A percentile compares a stretch with the other conserved stretches of the same genome.
Evolutionary conservation across 2,113 vertebrate species (phyloP).

Genomic region (Orycteropus afer): DNA sequence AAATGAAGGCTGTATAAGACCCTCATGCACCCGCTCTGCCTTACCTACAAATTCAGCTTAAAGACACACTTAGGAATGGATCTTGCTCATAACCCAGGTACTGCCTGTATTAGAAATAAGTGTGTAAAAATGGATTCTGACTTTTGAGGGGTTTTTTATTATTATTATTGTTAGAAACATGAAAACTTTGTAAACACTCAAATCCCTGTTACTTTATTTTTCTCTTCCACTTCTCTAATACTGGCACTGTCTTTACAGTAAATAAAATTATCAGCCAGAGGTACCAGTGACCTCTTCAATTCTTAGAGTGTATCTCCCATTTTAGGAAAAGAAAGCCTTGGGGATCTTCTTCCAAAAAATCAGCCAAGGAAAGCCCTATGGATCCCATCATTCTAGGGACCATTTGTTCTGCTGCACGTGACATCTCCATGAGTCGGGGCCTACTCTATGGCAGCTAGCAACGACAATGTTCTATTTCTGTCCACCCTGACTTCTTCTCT

Average conservation of each 20-base stretch:
- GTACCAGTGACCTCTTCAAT: neutral
- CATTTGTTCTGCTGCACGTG: no score
- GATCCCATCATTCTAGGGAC: no score
- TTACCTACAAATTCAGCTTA: neutral
- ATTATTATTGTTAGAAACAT: neutral
- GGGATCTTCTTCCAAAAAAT: no score
- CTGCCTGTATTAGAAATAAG: neutral
- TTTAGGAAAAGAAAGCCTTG: no score
- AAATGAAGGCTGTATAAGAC: no score
- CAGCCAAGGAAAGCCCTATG: no score
- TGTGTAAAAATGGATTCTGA: neutral
- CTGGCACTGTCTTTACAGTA: neutral
- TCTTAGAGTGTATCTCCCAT: fast-evolving
- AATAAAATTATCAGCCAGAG: neutral
- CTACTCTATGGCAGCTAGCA: no score
- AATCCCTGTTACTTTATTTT: neutral
- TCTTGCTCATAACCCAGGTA: neutral
- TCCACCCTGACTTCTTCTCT: fast-evolving
- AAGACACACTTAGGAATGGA: neutral
- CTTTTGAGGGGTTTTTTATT: neutral
- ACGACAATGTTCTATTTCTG: fast-evolving
- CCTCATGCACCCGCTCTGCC: neutral
- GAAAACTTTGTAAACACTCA: neutral
- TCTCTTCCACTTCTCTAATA: neutral
- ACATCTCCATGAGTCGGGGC: no score